These are phyloP conservation scores for Grammomys dolichurus DNA, from an alignment of 2,113 vertebrate genomes.

Conservation along the genomic window DNA sequence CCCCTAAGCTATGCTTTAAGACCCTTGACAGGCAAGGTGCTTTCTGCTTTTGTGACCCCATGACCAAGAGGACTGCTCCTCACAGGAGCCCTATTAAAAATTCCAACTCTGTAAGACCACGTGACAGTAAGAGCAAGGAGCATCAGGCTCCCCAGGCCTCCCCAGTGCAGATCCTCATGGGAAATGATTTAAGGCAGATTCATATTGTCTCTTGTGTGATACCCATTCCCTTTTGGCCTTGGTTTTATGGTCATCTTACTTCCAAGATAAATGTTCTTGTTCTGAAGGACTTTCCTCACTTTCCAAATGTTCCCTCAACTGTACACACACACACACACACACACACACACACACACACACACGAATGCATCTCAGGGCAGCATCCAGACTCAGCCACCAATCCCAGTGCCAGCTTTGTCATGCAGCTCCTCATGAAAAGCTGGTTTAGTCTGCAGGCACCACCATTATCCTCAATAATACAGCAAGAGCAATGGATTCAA, in stretches of 20 bases:
- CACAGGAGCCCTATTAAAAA: no score
- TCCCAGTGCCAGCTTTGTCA: no score
- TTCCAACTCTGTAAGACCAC: fast-evolving
- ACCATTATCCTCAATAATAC: fast-evolving
- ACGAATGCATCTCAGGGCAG: not conserved
- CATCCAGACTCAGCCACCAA: no score
- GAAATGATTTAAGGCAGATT: not conserved
- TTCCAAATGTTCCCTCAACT: not conserved
- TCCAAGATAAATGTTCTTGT: not conserved
- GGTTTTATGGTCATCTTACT: not conserved
- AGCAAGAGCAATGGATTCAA: fast-evolving
- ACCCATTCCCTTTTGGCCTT: fast-evolving
- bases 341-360: not conserved
- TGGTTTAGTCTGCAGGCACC: fast-evolving
- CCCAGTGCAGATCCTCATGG: fast-evolving
- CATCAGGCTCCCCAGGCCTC: fast-evolving
- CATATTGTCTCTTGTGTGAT: fast-evolving
- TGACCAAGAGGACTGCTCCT: fast-evolving
- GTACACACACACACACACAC: not conserved
- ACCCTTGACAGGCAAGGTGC: fast-evolving
- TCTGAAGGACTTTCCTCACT: not conserved
- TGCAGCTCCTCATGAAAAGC: not conserved
- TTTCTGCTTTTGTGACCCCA: not conserved
- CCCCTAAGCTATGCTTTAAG: fast-evolving
- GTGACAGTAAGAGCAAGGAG: not conserved